Evolutionary conservation across 2,797 vertebrate genomes (phyloP), one percentile per base, ranked within the genome.

Genomic region (Amniataba percoides): DNA sequence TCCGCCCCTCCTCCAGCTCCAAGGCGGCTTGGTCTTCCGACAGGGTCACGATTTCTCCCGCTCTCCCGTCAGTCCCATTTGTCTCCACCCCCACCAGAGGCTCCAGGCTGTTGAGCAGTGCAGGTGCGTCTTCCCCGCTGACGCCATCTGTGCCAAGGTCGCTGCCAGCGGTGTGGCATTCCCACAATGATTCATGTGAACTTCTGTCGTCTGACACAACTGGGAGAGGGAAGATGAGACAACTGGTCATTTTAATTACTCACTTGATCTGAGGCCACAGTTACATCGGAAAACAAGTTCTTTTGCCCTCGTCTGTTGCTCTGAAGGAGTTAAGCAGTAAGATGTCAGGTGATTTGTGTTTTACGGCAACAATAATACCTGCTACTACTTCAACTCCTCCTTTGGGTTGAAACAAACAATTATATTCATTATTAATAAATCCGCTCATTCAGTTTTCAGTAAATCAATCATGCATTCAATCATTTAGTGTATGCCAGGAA

Each of bases 81-180:
- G 77, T 90, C 87, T 95, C 87, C 31, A 89, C 46, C 62, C 81
- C 83, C 19, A 73, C 66, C 2, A 46, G 83, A 80, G 84, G 77
- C 77, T 91, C 91, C 79, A 85, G 65, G 78, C 83, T 64, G 87
- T 81, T 85, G 86, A 87, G 85, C 86, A 81, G 89, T 68, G 91
- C 93, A 87, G 93, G 90, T 90, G 94, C 15, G 82, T 85, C 93
- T 87, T 85, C 90, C 86, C 89, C 74, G 71, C 85, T 52, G 85
- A 80, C 75, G 82, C 93, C 95, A 94, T 95, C 94, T 95, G 92
- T 88, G 87, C 88, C 86, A 85, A 89, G 85, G 89, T 95, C 82
- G 75, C 74, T 68, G 76, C 87, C 92, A 82, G 91, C 83, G 78
- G 89, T 65, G 90, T 76, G 83, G 83, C 84, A 55, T 84, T 92